Evolutionary conservation across 1,140 invertebrate genomes (phyloP), one percentile per base, ranked within the genome.

Genomic region (Dendroctonus valens): DNA sequence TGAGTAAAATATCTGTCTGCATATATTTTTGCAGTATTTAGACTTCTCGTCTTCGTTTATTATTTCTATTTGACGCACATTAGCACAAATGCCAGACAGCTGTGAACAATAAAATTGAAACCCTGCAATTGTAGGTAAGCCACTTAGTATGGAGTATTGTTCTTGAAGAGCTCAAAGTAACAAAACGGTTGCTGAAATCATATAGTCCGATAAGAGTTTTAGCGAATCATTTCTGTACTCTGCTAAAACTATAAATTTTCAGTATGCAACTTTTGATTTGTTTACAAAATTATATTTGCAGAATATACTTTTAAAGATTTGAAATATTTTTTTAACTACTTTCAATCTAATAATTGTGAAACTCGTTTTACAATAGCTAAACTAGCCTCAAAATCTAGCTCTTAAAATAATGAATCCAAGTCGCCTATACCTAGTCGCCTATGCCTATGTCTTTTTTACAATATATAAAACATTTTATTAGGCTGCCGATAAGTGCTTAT

Each of bases 41-140:
- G 26, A 26, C 26, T 26, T 26, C 26, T 26, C 26, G 26, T 26
- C 26, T 3, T 26, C 26, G 26, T 3, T 26, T 26, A 26, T 26
- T 26, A 26, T 26, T 26, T 26, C 26, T 26, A 26, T 26, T 26
- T 26, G 26, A 26, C 1, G 26, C 26, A 26, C 26, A 2, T 26
- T 26, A 26, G 26, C 26, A 26, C 26, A 26, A 26, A 26, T 26
- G 26, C 3, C 26, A 26, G 26, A 54, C 52, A 54, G 52, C 52
- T 54, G 52, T 40, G 52, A 40, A 54, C 52, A 54, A 54, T 38
- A 54, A 54, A 54, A 54, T 38, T 39, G 14, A 38, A 40, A 5
- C 46, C 5, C 14, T 39, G 8, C 40, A 39, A 3, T 37, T 50
- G 12, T 50, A 26, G 12, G 26, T 50, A 50, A 50, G 26, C 48